These are phyloP conservation scores for Takifugu ocellatus DNA, from an alignment of 2,797 vertebrate species.

Conservation along the genomic window DNA sequence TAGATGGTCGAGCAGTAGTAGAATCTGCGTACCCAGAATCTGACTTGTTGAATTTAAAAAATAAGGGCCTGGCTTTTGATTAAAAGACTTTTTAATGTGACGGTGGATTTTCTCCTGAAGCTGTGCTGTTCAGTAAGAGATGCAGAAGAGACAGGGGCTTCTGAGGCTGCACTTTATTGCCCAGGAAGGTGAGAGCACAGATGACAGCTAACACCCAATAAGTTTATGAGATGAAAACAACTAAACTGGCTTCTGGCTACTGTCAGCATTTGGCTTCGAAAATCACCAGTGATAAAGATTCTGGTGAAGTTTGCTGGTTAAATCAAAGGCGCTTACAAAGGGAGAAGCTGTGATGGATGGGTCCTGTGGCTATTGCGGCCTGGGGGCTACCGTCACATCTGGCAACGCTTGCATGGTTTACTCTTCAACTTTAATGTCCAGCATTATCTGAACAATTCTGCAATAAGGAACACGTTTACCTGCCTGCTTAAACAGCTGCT, in stretches of 20 bases:
- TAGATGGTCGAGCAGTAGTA: constrained; percentile 62
- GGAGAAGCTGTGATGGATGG: constrained; percentile 9
- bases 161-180: constrained; percentile 72
- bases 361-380: constrained; percentile 20
- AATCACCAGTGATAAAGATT: constrained; percentile 24
- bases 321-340: constrained; percentile 38
- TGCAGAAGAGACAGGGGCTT: constrained; percentile 67
- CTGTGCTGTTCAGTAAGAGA: constrained; percentile 44
- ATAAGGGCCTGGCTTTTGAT: constrained; percentile 50
- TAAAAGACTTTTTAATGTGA: constrained; percentile 60
- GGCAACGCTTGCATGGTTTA: constrained; percentile 15
- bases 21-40: constrained; percentile 73
- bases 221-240: constrained; percentile 48
- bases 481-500: constrained; percentile 24
- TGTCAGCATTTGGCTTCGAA: constrained; percentile 56
- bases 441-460: constrained; percentile 25
- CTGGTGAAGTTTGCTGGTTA: constrained; percentile 17
- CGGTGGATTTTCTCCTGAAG: constrained; percentile 66
- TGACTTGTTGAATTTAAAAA: constrained; percentile 61
- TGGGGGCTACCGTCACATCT: constrained; percentile 21
- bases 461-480: constrained; percentile 22
- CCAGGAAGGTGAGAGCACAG: constrained; percentile 31
- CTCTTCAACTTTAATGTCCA: constrained; percentile 46
- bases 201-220: constrained; percentile 55
- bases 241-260: constrained; percentile 59